Base-by-base conservation (phyloP, 2,797 vertebrate species). In the Adrianichthys oophorus region DNA sequence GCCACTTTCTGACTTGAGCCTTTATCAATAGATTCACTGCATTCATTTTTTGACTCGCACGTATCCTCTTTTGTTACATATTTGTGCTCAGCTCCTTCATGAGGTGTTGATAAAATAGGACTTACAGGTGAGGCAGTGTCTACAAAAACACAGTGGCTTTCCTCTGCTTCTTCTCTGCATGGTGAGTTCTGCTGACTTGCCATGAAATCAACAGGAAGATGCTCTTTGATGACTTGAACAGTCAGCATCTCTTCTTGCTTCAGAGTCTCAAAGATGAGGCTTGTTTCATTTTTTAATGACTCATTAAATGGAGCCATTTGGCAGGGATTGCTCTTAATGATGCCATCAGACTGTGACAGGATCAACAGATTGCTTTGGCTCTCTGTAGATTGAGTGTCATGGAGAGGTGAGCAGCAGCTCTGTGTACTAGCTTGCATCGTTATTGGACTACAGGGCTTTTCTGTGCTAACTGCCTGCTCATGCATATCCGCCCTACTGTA, bases 191-290 rank as follows among this genome's bases (percentile, higher is more conserved):
- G 80, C 43, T 87, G 78, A 73, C 87, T 88, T 75, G 85, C 82
- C 77, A 85, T 84, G 41, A 90, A 86, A 82, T 87, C 70, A 58
- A 80, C 29, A 23, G 87, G 87, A 70, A 79, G 80, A 55, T 88
- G 83, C 56, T 88, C 85, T 77, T 82, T 79, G 52, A 83, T 85
- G 60, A 89, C 82, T 56, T 79, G 79, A 58, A 87, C 81, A 56
- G 85, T 82, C 68, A 87, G 72, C 84, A 87, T 81, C 37, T 86
- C 84, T n/a, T 79, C 81, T 57, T 74, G 69, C 66, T 83, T 83
- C 18, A 71, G 76, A 55, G 66, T 53, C 54, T 79, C 65, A 61
- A 84, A 85, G 19, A 59, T 21, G 7, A 87, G 72, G 52, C 48
- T 17, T n/a, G 57, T 18, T 47, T 81, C 72, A 53, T 65, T 43